Conservation (phyloP, 2,888 invertebrate genomes). For the Abrostola triplasia region DNA sequence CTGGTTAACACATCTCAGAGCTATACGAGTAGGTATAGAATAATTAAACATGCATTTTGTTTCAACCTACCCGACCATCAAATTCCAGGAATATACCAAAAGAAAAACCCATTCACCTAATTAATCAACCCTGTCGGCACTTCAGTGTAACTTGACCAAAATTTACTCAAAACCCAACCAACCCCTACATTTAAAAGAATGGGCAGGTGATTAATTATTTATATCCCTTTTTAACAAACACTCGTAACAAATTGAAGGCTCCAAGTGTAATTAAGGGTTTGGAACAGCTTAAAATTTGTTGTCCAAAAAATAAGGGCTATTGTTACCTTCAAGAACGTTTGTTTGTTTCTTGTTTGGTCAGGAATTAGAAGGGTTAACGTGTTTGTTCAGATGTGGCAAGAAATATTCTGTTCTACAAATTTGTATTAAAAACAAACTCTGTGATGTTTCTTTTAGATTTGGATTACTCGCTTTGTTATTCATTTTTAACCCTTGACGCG, state of each 20-base stretch:
- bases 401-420: too few relatives aligned
- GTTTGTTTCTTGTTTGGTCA: not conserved
- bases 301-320: constrained; percentile 15
- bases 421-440: too few relatives aligned
- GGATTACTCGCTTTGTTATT: too few relatives aligned
- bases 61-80: not conserved
- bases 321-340: not conserved
- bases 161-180: constrained; percentile 9
- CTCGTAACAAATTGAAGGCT: constrained; percentile 37
- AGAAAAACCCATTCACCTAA: constrained; percentile 8
- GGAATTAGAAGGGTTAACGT: not conserved
- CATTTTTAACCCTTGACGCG: too few relatives aligned
- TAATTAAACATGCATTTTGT: too few relatives aligned
- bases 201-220: constrained; percentile 50
- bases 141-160: constrained; percentile 4
- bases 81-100: not conserved
- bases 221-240: constrained; percentile 51
- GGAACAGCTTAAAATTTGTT: constrained; percentile 27
- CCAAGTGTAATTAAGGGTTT: constrained; percentile 39
- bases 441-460: too few relatives aligned
- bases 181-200: constrained; percentile 34
- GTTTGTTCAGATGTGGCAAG: not conserved
- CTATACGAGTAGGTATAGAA: too few relatives aligned
- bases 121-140: constrained; percentile 39
- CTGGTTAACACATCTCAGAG: too few relatives aligned